phyloP scores from a whole-genome alignment of 2,113 vertebrate species.

The Periophthalmodon schlosseri region DNA sequence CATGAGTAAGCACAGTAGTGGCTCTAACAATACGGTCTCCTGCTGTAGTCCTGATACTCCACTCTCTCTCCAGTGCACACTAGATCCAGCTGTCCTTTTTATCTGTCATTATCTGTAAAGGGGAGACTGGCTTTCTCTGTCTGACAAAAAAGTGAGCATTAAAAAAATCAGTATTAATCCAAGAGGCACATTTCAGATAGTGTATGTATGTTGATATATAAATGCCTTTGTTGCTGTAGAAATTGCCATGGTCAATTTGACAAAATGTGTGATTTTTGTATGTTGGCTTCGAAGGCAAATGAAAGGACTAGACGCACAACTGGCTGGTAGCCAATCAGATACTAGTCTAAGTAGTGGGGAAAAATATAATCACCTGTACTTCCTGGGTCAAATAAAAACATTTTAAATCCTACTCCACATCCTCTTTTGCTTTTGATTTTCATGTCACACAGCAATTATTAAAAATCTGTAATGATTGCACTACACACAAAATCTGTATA shows the following conservation, averaged over 20 bases:
- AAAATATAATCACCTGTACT: neutral
- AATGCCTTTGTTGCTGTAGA: too few species aligned
- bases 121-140: neutral
- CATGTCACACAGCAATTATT: neutral
- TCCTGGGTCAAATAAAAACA: neutral
- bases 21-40: constrained; percentile 13
- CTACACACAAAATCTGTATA: constrained; percentile 10
- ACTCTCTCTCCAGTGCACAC: neutral
- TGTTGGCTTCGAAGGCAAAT: neutral
- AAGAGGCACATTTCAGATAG: neutral
- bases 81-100: constrained; percentile 9
- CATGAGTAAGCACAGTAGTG: constrained; percentile 48
- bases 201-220: too few species aligned
- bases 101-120: neutral
- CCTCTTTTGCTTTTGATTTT: neutral
- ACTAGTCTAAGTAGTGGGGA: neutral
- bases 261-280: neutral
- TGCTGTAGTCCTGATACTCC: constrained; percentile 11
- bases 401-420: neutral
- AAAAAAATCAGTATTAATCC: neutral
- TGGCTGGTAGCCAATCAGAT: constrained; percentile 5
- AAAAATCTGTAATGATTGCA: neutral
- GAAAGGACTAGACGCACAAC: neutral
- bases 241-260: too few species aligned
- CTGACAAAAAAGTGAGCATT: neutral